Evolutionary conservation across 2,888 invertebrate species (phyloP).

Genomic region (Eretmocerus hayati): DNA sequence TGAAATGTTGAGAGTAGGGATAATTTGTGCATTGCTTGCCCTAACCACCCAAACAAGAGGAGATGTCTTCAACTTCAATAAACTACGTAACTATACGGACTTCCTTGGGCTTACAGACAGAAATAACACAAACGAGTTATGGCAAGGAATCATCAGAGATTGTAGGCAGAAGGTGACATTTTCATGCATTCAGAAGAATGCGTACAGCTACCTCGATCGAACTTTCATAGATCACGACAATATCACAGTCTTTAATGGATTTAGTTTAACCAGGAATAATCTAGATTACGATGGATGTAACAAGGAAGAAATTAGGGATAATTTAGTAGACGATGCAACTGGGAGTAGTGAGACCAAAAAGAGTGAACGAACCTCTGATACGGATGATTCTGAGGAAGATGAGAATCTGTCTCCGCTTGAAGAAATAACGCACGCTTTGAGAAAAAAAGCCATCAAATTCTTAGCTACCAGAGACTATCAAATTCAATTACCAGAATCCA

Average conservation of each 20-base stretch:
- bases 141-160: constrained; percentile 67
- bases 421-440: constrained; percentile 66
- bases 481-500: constrained; percentile 61
- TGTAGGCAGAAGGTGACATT: constrained; percentile 61
- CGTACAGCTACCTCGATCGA: constrained; percentile 65
- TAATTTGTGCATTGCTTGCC: constrained; percentile 18
- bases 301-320: constrained; percentile 25
- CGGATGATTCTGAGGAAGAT: constrained; percentile 27
- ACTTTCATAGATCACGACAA: constrained; percentile 60
- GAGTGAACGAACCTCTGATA: not conserved
- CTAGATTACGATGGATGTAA: constrained; percentile 49
- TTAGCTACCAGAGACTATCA: constrained; percentile 72
- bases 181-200: constrained; percentile 70
- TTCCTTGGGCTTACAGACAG: constrained; percentile 37
- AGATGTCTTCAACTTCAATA: constrained; percentile 32
- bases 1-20: constrained; percentile 26
- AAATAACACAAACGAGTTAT: constrained; percentile 54
- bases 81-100: constrained; percentile 37
- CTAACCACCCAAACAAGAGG: constrained; percentile 21
- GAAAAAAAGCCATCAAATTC: constrained; percentile 65
- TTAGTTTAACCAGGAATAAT: constrained; percentile 59
- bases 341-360: constrained; percentile 23
- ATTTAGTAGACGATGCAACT: constrained; percentile 30
- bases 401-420: constrained; percentile 55
- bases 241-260: constrained; percentile 59